Percentiles rank a stretch among this genome's conserved stretches.
These are phyloP conservation scores for Telmatochromis sp. DNA, from an alignment of 2,113 vertebrate species.

Conservation along the genomic window DNA sequence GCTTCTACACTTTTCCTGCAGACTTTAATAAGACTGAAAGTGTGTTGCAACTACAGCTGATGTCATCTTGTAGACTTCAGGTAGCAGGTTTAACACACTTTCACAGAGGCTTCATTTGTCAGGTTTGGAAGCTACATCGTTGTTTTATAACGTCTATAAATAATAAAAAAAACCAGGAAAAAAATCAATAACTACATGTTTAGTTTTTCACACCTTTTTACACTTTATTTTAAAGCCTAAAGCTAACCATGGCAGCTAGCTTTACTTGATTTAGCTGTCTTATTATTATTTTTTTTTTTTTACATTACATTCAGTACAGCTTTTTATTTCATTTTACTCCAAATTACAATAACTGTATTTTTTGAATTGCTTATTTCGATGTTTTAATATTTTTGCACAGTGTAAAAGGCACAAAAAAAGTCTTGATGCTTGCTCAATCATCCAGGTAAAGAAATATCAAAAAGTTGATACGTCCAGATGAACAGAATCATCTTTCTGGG, in stretches of 20 bases:
- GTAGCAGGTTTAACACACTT: not conserved
- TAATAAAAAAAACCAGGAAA: accelerated
- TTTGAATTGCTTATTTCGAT: not conserved
- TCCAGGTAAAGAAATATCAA: not conserved
- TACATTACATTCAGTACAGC: not conserved
- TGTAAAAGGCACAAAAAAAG: not conserved
- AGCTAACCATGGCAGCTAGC: not conserved
- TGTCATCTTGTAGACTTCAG: not conserved
- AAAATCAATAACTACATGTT: not conserved
- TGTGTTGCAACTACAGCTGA: not conserved
- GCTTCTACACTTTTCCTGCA: not conserved
- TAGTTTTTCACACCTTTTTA: not conserved
- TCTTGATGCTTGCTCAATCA: not conserved
- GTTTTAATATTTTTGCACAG: not conserved
- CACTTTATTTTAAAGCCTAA: not conserved
- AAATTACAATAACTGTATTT: not conserved
- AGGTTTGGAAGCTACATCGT: not conserved
- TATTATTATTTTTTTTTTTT: accelerated
- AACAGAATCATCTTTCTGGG: not conserved
- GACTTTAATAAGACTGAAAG: not conserved
- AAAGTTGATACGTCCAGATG: not conserved
- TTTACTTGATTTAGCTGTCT: not conserved
- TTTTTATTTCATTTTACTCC: not conserved
- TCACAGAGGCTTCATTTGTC: not conserved
- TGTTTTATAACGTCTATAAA: not conserved